Percentiles rank a stretch among this genome's conserved stretches.
phyloP scores from a whole-genome alignment of 2,113 vertebrate genomes.

The Catagonus wagneri region DNA sequence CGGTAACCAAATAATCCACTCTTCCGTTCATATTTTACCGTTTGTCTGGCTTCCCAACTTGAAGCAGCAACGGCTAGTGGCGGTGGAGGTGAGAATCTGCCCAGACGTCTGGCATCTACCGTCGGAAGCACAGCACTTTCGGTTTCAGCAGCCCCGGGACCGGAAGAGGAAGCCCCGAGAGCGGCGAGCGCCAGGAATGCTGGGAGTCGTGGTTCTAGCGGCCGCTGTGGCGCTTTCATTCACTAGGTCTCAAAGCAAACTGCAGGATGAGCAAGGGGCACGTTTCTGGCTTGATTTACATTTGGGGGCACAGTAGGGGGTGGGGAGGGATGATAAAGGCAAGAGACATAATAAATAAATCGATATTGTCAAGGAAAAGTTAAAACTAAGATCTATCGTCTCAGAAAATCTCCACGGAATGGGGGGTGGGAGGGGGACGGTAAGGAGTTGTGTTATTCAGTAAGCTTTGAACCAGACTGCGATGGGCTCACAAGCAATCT shows the following conservation, averaged over 20 bases:
- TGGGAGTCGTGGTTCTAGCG: conserved; percentile 75
- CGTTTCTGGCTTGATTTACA: background rate
- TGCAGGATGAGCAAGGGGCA: fast-evolving
- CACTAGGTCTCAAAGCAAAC: fast-evolving
- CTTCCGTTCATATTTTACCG: conserved; percentile 80
- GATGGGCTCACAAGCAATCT: background rate
- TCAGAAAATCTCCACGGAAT: background rate
- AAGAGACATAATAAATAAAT: background rate
- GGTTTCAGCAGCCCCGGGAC: conserved; percentile 72
- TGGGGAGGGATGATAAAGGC: too few species aligned
- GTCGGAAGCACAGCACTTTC: conserved; percentile 55
- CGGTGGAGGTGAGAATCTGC: conserved; percentile 78
- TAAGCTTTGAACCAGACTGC: background rate
- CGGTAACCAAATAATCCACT: conserved; percentile 72
- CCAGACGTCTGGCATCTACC: too few species aligned
- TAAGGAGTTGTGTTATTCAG: background rate
- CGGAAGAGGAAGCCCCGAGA: conserved; percentile 51
- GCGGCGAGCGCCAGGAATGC: conserved; percentile 78
- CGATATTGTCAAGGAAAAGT: background rate
- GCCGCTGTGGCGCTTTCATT: fast-evolving
- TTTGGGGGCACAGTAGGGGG: background rate
- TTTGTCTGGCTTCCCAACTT: background rate
- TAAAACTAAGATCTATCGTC: background rate
- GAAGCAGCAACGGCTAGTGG: background rate
- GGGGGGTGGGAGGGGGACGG: too few species aligned